phyloP scores from a whole-genome alignment of 2,113 vertebrate species.

The Psilopogon haemacephalus region DNA sequence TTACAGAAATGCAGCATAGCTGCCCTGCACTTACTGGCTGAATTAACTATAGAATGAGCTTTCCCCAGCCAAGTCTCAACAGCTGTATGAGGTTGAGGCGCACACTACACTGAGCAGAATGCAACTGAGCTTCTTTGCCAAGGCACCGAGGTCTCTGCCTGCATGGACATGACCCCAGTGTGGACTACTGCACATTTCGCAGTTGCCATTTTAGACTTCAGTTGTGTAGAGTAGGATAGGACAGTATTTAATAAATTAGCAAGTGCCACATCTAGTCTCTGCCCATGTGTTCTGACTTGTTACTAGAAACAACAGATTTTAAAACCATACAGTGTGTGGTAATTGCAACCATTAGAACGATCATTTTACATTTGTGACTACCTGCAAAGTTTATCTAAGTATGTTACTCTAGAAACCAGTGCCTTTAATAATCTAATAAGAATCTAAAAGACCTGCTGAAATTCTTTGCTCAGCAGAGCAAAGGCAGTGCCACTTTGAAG shows the following conservation, averaged over 20 bases:
- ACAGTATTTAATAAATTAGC: not conserved
- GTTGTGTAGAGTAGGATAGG: not conserved
- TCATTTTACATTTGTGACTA: not conserved
- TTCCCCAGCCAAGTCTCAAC: not conserved
- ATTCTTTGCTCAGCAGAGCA: not conserved
- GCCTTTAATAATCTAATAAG: not conserved
- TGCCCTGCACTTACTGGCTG: not conserved
- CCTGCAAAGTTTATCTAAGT: not conserved
- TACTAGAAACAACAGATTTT: not conserved
- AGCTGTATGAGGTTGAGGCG: not conserved
- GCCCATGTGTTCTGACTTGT: not conserved
- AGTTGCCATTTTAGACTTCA: not conserved
- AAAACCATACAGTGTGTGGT: not conserved
- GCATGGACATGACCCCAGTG: rapidly evolving
- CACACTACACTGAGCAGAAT: not conserved
- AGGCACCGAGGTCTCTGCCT: not conserved
- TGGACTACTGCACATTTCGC: not conserved
- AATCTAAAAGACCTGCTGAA: not conserved
- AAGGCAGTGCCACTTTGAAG: constrained; percentile 5
- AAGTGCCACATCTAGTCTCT: not conserved
- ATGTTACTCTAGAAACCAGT: not conserved
- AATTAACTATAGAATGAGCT: not conserved
- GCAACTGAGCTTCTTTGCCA: not conserved
- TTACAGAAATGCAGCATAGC: not conserved
- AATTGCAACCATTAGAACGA: not conserved